Conservation (phyloP, 2,888 invertebrate genomes). For the Acholoe squamosa region DNA sequence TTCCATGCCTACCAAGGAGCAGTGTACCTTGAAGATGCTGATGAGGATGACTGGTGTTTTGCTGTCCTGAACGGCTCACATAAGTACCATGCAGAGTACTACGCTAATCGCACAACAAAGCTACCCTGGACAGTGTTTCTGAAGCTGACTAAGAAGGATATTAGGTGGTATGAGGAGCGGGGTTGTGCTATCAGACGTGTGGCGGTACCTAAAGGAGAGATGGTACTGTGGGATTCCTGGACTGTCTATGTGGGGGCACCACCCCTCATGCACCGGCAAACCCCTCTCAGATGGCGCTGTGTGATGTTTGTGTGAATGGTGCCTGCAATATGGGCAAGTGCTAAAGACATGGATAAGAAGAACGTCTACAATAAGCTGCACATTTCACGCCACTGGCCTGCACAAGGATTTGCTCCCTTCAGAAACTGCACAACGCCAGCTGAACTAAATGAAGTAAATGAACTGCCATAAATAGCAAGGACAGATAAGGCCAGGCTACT, state of each 20-base stretch:
- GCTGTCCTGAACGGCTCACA: conserved; percentile 72
- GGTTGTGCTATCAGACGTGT: conserved; percentile 74
- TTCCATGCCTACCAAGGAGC: conserved; percentile 79
- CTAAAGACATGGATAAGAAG: conserved; percentile 73
- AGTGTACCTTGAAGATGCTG: conserved; percentile 73
- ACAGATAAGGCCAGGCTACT: conserved; percentile 69
- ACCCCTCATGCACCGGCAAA: conserved; percentile 72
- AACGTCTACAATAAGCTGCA: conserved; percentile 72
- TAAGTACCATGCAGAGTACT: conserved; percentile 68
- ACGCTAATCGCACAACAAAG: conserved; percentile 61
- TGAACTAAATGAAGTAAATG: conserved; percentile 63
- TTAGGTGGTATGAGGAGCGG: conserved; percentile 71
- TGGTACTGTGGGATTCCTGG: conserved; percentile 79
- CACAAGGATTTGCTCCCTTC: conserved; percentile 72
- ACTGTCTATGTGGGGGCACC: conserved; percentile 77
- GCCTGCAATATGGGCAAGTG: conserved; percentile 76
- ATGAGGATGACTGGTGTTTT: conserved; percentile 71
- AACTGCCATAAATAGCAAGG: conserved; percentile 71
- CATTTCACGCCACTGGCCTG: conserved; percentile 77
- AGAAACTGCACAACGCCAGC: neutral
- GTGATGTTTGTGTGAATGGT: conserved; percentile 78
- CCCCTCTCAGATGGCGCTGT: conserved; percentile 76
- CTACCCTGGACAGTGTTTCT: conserved; percentile 67
- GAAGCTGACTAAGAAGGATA: conserved; percentile 69
- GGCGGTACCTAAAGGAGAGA: conserved; percentile 77